phyloP scores from a whole-genome alignment of 2,113 vertebrate genomes.

The Xiphophorus maculatus region DNA sequence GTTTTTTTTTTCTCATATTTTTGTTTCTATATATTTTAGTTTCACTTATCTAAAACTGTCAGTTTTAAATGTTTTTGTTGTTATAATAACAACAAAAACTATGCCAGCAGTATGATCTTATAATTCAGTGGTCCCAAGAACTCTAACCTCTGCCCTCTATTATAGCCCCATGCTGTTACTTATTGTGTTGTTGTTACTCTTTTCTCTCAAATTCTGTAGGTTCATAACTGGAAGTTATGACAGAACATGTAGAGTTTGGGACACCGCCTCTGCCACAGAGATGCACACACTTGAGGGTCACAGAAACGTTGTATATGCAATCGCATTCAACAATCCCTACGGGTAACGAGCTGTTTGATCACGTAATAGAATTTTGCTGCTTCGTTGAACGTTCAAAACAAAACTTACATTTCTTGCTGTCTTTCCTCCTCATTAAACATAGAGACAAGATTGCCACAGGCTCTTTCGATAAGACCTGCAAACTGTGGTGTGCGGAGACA shows the following conservation, averaged over 20 bases:
- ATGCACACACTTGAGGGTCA: constrained; percentile 87
- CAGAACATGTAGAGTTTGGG: constrained; percentile 94
- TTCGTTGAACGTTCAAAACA: constrained; percentile 16
- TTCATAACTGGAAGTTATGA: constrained; percentile 98
- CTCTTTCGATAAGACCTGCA: constrained; percentile 97
- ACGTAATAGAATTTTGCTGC: neutral
- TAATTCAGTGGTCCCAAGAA: neutral
- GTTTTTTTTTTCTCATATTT: too few species aligned
- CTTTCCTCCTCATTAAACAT: constrained; percentile 48
- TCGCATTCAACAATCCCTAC: constrained; percentile 97
- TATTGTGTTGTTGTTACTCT: neutral
- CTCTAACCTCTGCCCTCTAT: neutral
- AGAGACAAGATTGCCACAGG: constrained; percentile 97
- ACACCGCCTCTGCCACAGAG: constrained; percentile 88
- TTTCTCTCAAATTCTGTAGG: constrained; percentile 69
- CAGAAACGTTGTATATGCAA: constrained; percentile 91
- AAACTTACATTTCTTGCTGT: neutral
- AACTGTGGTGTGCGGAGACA: constrained; percentile 90
- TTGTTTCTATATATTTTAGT: too few species aligned
- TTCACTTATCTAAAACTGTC: neutral
- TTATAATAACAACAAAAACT: too few species aligned
- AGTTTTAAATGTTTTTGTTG: neutral
- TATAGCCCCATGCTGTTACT: neutral
- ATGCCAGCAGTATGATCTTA: neutral
- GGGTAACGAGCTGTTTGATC: constrained; percentile 80